These are phyloP conservation scores for Acrocephalus scirpaceus DNA, from an alignment of 2,797 vertebrate species.

Conservation along the genomic window DNA sequence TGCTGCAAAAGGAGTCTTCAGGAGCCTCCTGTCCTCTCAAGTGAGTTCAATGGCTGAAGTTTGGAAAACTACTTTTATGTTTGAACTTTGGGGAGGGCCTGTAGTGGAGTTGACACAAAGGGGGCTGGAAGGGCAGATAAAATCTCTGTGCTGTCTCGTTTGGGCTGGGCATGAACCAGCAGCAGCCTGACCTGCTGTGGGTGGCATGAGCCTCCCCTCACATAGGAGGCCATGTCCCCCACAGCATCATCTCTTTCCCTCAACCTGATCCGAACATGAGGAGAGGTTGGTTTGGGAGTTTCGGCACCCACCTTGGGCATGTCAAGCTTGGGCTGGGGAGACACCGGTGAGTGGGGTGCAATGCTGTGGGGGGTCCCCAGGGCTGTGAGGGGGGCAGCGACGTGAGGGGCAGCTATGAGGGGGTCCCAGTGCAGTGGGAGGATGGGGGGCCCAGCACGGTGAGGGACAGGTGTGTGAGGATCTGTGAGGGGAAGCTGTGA, in stretches of 20 bases:
- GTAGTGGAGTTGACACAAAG: fast-evolving
- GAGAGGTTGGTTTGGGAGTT: fast-evolving
- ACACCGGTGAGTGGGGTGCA: fast-evolving
- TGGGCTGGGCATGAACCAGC: not conserved
- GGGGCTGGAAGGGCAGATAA: too few species aligned
- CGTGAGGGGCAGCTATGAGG: not conserved
- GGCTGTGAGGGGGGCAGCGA: not conserved
- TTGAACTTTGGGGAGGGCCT: not conserved
- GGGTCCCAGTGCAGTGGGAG: not conserved
- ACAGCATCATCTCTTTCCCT: not conserved
- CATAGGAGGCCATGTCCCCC: fast-evolving
- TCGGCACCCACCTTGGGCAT: fast-evolving
- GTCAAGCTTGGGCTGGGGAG: not conserved
- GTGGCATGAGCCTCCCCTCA: not conserved
- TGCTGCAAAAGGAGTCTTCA: not conserved
- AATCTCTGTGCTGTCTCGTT: fast-evolving
- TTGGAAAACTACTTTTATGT: not conserved
- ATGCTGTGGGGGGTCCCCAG: not conserved
- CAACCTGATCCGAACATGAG: fast-evolving
- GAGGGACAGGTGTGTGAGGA: not conserved
- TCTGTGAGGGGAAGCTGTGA: not conserved
- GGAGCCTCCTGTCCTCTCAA: not conserved
- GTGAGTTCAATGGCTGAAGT: not conserved
- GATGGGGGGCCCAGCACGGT: not conserved
- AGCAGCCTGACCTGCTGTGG: not conserved